These are phyloP conservation scores for Pogonomyrmex barbatus DNA, from an alignment of 1,140 invertebrate species.

Conservation along the genomic window DNA sequence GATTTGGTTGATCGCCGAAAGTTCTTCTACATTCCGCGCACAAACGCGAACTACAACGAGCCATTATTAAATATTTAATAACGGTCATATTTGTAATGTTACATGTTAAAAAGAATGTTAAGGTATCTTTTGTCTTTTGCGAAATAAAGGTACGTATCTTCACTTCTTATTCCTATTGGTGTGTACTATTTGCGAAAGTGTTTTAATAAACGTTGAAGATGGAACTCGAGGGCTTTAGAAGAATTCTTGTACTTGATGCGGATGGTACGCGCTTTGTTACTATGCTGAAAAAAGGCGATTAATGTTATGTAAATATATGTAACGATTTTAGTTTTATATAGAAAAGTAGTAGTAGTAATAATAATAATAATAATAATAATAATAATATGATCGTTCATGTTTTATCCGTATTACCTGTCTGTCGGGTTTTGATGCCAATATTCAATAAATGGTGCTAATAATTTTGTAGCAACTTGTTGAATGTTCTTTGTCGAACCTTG, in stretches of 20 bases:
- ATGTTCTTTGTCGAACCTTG: slow-evolving; percentile 47
- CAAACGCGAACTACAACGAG: slow-evolving; percentile 10
- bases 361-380: too few species aligned
- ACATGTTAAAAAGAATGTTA: neutral
- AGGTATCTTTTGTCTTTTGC: neutral
- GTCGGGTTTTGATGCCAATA: slow-evolving; percentile 52
- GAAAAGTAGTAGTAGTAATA: too few species aligned
- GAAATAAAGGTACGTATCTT: neutral
- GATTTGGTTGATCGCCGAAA: slow-evolving; percentile 81
- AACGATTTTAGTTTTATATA: too few species aligned
- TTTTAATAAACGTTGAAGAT: slow-evolving; percentile 22
- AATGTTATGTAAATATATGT: neutral
- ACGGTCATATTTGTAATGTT: neutral
- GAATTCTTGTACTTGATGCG: slow-evolving; percentile 26
- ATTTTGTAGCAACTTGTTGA: slow-evolving; percentile 57
- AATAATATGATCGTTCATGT: neutral
- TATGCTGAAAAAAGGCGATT: slow-evolving; percentile 42
- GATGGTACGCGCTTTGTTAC: slow-evolving; percentile 37
- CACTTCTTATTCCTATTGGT: neutral
- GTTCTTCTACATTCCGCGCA: slow-evolving; percentile 78
- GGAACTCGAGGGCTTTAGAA: slow-evolving; percentile 20
- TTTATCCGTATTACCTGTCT: slow-evolving; percentile 54
- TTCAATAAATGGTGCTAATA: slow-evolving; percentile 51
- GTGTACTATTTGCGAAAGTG: neutral
- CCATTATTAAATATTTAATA: slow-evolving; percentile 8